Evolutionary conservation across 1,140 invertebrate species (phyloP).

Genomic region (Bombus sibiricus): DNA sequence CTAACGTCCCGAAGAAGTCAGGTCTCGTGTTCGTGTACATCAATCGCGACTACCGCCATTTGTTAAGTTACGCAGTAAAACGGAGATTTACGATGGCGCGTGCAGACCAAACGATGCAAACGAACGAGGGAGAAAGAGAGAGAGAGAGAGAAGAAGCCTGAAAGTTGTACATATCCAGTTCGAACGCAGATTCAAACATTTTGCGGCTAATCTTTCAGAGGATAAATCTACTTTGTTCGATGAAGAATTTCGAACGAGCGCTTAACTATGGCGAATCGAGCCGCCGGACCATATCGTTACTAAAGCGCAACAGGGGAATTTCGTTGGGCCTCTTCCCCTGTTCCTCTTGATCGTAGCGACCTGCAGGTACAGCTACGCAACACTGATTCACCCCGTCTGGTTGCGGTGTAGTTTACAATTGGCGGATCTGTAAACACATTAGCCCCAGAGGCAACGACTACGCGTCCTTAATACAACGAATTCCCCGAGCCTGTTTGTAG

Average conservation of each 20-base stretch:
- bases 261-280: background rate
- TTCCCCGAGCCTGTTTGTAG: slow-evolving; percentile 29
- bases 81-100: background rate
- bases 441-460: slow-evolving; percentile 37
- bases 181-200: background rate
- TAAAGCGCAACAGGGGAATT: slow-evolving; percentile 28
- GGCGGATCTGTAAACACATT: slow-evolving; percentile 68
- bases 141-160: background rate
- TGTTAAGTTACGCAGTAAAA: slow-evolving; percentile 12
- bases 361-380: slow-evolving; percentile 20
- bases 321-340: background rate
- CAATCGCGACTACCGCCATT: background rate
- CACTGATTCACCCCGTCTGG: background rate
- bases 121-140: background rate
- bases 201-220: background rate
- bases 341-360: background rate
- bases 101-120: background rate
- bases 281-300: slow-evolving; percentile 3
- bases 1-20: slow-evolving; percentile 1
- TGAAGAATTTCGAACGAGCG: background rate
- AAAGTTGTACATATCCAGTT: background rate
- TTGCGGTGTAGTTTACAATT: slow-evolving; percentile 65
- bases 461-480: slow-evolving; percentile 54
- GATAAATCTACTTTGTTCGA: slow-evolving; percentile 21
- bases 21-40: background rate